Conservation (phyloP, 2,888 invertebrate species). For the Brassicogethes aeneus region DNA sequence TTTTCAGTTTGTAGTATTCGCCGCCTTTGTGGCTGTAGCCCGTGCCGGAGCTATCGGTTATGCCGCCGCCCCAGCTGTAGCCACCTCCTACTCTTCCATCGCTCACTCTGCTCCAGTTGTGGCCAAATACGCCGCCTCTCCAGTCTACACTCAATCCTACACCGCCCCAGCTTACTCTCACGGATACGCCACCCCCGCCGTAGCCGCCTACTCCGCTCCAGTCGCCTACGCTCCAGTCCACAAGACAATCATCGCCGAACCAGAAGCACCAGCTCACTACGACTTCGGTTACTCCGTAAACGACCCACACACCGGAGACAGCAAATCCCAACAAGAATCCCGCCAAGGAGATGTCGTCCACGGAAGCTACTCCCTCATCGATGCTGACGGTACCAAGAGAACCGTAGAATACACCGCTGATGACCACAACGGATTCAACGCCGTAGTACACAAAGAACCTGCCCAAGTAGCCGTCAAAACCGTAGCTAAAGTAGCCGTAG, state of each 20-base stretch:
- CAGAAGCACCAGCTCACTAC: slow-evolving; percentile 15
- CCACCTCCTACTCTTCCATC: slow-evolving; percentile 6
- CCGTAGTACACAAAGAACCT: slow-evolving; percentile 44
- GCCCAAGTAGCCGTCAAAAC: slow-evolving; percentile 32
- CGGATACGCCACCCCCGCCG: slow-evolving; percentile 3
- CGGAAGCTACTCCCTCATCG: slow-evolving; percentile 46
- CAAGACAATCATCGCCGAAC: slow-evolving; percentile 41
- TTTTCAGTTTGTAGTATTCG: slow-evolving; percentile 16
- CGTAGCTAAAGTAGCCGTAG: slow-evolving; percentile 38
- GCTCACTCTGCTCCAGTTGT: slow-evolving; percentile 15
- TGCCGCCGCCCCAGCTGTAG: slow-evolving; percentile 6
- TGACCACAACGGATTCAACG: slow-evolving; percentile 45
- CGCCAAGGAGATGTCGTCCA: slow-evolving; percentile 45
- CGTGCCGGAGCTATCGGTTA: slow-evolving; percentile 8
- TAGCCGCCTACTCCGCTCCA: slow-evolving; percentile 12
- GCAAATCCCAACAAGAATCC: slow-evolving; percentile 52
- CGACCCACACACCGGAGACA: slow-evolving; percentile 41
- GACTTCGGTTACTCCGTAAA: slow-evolving; percentile 25
- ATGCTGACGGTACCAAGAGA: slow-evolving; percentile 44
- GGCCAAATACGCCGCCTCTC: slow-evolving; percentile 31
- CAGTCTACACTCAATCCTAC: slow-evolving; percentile 34
- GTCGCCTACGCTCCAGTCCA: slow-evolving; percentile 17
- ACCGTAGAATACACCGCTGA: slow-evolving; percentile 46
- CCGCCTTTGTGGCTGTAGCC: slow-evolving; percentile 16
- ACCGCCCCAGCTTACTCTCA: slow-evolving; percentile 37